Evolutionary conservation across 2,113 vertebrate species (phyloP).

Genomic region (Bos indicus): DNA sequence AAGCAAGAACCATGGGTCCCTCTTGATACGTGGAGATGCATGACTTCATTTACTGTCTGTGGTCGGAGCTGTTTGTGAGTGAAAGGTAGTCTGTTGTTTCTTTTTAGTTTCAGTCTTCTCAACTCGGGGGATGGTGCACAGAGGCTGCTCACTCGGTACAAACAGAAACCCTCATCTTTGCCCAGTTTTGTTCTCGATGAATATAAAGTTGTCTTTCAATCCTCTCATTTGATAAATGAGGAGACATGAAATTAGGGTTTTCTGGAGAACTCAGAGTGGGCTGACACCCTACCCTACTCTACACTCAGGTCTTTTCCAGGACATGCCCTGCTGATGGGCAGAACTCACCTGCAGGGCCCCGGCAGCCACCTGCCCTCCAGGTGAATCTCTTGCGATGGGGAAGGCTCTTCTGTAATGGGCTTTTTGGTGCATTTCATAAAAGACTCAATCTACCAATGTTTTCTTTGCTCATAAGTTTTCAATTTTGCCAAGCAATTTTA

Average conservation of each 20-base stretch:
- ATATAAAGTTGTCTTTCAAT: background rate
- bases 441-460: background rate
- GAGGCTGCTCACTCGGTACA: background rate
- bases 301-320: background rate
- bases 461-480: background rate
- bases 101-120: background rate
- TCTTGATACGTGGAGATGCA: background rate
- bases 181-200: background rate
- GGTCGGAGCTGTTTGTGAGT: background rate
- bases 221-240: background rate
- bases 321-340: rapidly evolving
- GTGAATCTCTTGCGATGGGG: background rate
- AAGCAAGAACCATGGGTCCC: background rate
- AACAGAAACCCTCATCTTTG: rapidly evolving
- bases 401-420: background rate
- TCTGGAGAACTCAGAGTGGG: background rate
- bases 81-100: background rate
- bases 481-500: background rate
- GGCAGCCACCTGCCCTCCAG: too few relatives aligned
- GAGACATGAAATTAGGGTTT: background rate
- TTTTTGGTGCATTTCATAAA: background rate
- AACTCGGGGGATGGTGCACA: background rate
- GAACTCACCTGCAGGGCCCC: rapidly evolving
- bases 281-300: background rate
- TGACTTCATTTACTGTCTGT: background rate